Conservation (phyloP, 92 coral and sea anemone species). For the Pocillopora grandis region DNA sequence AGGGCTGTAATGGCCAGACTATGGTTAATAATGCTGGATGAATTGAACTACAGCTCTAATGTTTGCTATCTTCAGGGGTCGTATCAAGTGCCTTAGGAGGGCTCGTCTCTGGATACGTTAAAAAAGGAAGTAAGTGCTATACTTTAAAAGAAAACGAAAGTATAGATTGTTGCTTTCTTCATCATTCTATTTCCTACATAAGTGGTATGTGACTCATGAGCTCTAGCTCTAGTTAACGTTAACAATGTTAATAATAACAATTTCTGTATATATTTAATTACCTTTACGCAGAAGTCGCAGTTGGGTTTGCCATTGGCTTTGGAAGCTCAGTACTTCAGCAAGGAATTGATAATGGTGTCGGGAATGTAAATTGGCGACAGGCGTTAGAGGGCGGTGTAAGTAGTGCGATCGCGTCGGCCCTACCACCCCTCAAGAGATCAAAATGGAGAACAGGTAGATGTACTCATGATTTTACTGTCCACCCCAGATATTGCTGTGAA, state of each 20-base stretch:
- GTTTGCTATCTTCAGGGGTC: neutral
- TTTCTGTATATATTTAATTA: no score
- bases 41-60: neutral
- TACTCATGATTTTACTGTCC: neutral
- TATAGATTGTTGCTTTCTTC: no score
- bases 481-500: neutral
- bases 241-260: no score
- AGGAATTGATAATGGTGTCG: neutral
- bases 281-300: neutral
- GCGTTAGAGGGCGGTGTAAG: constrained; percentile 24
- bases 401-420: constrained; percentile 20
- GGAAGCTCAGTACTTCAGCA: constrained; percentile 14
- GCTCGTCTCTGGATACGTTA: neutral
- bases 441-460: neutral
- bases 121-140: neutral
- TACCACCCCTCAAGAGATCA: neutral
- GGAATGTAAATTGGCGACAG: neutral
- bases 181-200: no score
- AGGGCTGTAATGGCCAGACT: no score
- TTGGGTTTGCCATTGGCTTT: neutral
- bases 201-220: no score
- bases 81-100: constrained; percentile 16
- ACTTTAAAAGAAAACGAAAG: neutral
- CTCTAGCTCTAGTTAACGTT: no score
- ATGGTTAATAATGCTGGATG: neutral